A percentile compares a stretch with the other conserved stretches of the same genome.
Evolutionary conservation across 2,888 invertebrate genomes (phyloP).

Genomic region (Dryococelus australis): DNA sequence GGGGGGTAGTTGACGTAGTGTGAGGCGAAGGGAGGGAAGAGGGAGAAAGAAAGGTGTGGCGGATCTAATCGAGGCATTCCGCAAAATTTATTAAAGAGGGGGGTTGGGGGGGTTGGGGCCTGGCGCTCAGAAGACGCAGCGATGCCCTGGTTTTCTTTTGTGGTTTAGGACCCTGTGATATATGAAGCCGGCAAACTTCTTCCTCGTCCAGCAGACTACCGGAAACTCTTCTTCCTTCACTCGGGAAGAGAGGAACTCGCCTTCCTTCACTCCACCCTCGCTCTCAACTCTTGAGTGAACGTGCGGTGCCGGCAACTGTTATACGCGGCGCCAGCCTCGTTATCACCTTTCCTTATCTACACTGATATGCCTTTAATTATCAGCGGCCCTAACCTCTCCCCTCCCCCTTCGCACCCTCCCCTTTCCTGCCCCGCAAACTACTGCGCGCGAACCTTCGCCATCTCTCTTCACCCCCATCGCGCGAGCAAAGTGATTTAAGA

Average conservation of each 20-base stretch:
- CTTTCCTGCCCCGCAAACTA: background rate
- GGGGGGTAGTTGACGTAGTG: background rate
- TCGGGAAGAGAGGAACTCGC: background rate
- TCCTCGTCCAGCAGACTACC: background rate
- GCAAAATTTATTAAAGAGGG: background rate
- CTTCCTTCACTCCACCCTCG: background rate
- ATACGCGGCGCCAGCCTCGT: constrained; percentile 10
- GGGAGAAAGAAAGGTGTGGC: background rate
- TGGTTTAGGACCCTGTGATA: background rate
- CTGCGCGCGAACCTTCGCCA: background rate
- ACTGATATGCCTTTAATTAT: constrained; percentile 31
- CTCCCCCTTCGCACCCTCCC: background rate
- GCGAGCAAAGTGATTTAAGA: constrained; percentile 23
- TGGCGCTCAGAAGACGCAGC: background rate
- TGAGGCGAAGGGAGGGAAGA: background rate
- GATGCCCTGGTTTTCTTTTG: constrained; percentile 16
- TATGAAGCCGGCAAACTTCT: background rate
- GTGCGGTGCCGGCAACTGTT: background rate
- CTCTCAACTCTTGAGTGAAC: background rate
- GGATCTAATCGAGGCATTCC: background rate
- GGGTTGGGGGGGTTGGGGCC: background rate
- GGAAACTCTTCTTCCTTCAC: background rate
- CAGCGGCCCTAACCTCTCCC: background rate
- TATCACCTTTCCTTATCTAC: constrained; percentile 27
- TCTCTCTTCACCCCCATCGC: background rate